Conservation (phyloP, 2,797 vertebrate species). For the Scolopax bukidnonensis region DNA sequence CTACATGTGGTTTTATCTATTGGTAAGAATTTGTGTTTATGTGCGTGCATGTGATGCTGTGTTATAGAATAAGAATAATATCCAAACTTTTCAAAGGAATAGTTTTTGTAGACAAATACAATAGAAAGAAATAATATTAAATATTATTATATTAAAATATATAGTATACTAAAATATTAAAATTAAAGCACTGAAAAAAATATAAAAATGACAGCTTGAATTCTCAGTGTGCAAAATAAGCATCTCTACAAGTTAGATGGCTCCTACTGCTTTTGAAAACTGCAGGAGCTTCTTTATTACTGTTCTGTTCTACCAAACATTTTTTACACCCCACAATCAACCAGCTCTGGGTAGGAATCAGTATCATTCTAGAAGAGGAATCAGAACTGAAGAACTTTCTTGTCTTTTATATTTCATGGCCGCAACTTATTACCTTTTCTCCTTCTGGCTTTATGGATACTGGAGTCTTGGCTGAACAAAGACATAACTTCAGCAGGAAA, state of each 20-base stretch:
- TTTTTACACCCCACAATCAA: neutral
- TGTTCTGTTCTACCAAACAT: neutral
- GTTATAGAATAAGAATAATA: neutral
- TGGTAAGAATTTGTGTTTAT: neutral
- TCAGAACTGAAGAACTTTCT: neutral
- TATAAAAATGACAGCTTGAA: neutral
- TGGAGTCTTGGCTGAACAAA: neutral
- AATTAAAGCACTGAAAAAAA: neutral
- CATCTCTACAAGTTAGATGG: neutral
- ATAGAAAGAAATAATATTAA: neutral
- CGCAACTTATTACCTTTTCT: neutral
- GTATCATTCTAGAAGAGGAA: neutral
- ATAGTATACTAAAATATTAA: neutral
- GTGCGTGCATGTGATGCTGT: neutral
- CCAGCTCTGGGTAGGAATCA: fast-evolving
- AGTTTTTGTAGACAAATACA: neutral
- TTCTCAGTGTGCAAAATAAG: neutral
- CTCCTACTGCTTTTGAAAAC: neutral
- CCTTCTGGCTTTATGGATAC: neutral
- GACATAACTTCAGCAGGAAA: neutral
- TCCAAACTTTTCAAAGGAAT: neutral
- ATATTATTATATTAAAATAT: neutral
- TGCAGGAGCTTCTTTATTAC: neutral
- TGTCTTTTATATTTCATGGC: neutral
- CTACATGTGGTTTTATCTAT: neutral